Percentiles rank a stretch among this genome's conserved stretches.
Evolutionary conservation across 2,888 invertebrate genomes (phyloP).

Genomic region (Oligia fasciuncula): DNA sequence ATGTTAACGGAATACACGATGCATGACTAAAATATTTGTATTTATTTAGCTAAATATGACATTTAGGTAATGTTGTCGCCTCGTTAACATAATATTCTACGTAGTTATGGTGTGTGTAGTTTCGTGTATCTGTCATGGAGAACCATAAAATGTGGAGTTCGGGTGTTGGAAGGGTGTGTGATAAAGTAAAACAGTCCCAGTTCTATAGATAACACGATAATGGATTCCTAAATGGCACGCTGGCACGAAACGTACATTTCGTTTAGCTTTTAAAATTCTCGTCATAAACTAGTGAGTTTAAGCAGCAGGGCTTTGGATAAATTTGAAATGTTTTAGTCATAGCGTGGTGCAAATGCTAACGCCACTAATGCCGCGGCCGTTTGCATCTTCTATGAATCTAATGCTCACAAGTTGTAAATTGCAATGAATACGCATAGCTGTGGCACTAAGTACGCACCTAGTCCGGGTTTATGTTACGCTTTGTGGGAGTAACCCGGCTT

Average conservation of each 20-base stretch:
- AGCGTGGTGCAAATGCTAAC: slow-evolving; percentile 37
- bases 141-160: slow-evolving; percentile 46
- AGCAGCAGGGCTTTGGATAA: slow-evolving; percentile 39
- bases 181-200: slow-evolving; percentile 64
- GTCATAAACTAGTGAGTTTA: slow-evolving; percentile 49
- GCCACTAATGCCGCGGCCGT: slow-evolving; percentile 41
- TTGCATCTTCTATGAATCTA: slow-evolving; percentile 65
- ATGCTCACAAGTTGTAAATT: slow-evolving; percentile 68
- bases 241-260: slow-evolving; percentile 67
- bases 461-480: slow-evolving; percentile 78
- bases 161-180: slow-evolving; percentile 59
- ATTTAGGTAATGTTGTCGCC: slow-evolving; percentile 18
- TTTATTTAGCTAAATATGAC: slow-evolving; percentile 24
- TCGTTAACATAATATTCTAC: slow-evolving; percentile 35
- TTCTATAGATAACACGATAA: slow-evolving; percentile 69
- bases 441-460: slow-evolving; percentile 74
- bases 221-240: slow-evolving; percentile 68
- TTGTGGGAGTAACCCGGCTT: slow-evolving; percentile 82
- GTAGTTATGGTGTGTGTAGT: slow-evolving; percentile 29
- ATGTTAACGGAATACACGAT: slow-evolving; percentile 2
- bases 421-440: slow-evolving; percentile 73
- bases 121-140: slow-evolving; percentile 42
- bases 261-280: slow-evolving; percentile 60
- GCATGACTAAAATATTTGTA: slow-evolving; percentile 10
- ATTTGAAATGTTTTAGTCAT: slow-evolving; percentile 51